Evolutionary conservation across 1,140 invertebrate genomes (phyloP).

Genomic region (Metaphire vulgaris): DNA sequence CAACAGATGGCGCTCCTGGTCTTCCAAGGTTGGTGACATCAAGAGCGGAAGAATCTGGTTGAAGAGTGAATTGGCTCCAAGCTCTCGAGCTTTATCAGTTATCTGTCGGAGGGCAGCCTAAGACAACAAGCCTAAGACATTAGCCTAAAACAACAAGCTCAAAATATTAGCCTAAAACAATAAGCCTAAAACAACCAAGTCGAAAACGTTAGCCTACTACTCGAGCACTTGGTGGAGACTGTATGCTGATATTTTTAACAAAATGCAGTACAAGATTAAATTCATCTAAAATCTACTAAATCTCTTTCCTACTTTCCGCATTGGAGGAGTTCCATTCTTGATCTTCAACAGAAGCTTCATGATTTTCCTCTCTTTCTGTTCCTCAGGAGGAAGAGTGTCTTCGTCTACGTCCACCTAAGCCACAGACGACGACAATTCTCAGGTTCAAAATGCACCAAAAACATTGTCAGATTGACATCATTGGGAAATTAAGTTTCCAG

Average conservation of each 20-base stretch:
- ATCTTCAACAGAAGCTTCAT: constrained; percentile 98
- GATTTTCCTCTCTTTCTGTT: constrained; percentile 96
- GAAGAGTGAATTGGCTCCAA: constrained; percentile 95
- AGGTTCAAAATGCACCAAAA: no score
- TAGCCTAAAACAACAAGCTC: constrained; percentile 48
- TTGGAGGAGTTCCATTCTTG: constrained; percentile 98
- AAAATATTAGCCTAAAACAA: constrained; percentile 49
- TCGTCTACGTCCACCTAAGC: constrained; percentile 87
- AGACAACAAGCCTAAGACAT: constrained; percentile 22
- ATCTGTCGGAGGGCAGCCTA: constrained; percentile 84
- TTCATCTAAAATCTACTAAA: no score
- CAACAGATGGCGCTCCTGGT: constrained; percentile 97
- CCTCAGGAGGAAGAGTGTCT: constrained; percentile 86
- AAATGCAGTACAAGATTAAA: no score
- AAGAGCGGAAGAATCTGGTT: constrained; percentile 97
- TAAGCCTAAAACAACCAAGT: constrained; percentile 19
- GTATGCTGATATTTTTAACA: no score
- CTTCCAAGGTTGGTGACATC: constrained; percentile 98
- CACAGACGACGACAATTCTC: constrained; percentile 21
- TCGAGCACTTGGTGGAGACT: no score
- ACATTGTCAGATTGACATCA: no score
- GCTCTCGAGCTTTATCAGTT: constrained; percentile 95
- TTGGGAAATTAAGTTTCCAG: no score
- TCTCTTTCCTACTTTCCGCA: constrained; percentile 88
- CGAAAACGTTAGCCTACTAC: not conserved